Percentiles rank a stretch among this genome's conserved stretches.
Conservation (phyloP, 2,888 invertebrate genomes). For the Brachyptera putata region DNA sequence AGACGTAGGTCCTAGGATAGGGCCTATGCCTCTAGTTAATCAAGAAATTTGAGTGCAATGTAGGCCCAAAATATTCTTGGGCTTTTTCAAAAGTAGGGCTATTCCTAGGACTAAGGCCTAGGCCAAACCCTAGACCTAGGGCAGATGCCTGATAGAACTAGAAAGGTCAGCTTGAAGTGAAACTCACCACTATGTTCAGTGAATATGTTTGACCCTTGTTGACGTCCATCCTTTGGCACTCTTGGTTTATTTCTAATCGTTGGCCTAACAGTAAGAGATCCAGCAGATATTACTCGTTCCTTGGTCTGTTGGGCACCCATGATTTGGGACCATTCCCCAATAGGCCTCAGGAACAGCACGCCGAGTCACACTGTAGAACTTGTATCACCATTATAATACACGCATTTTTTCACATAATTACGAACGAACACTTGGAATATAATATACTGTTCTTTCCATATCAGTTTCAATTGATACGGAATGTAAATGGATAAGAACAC, state of each 20-base stretch:
- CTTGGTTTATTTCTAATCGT: slow-evolving; percentile 60
- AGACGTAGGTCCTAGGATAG: no score
- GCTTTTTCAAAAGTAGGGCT: no score
- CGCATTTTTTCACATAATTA: slow-evolving; percentile 29
- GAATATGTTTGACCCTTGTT: slow-evolving; percentile 86
- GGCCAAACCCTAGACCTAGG: no score
- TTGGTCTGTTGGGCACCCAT: slow-evolving; percentile 95
- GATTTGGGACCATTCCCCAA: slow-evolving; percentile 45
- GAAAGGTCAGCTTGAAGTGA: no score
- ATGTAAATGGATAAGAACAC: neutral
- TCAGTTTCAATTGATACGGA: slow-evolving; percentile 1
- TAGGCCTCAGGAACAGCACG: slow-evolving; percentile 38
- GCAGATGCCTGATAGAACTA: no score
- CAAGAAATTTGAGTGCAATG: no score
- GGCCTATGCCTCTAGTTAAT: no score
- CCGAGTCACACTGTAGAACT: slow-evolving; percentile 42
- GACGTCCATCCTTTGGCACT: slow-evolving; percentile 75
- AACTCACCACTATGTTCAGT: slow-evolving; percentile 90
- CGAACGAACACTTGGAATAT: slow-evolving; percentile 9
- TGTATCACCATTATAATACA: slow-evolving; percentile 34
- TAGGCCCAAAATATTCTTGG: no score
- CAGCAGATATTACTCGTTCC: slow-evolving; percentile 73
- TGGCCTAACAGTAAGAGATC: slow-evolving; percentile 46
- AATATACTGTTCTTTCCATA: slow-evolving; percentile 7
- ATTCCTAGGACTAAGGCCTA: no score